These are phyloP conservation scores for Trachymyrmex cornetzi DNA, from an alignment of 1,140 invertebrate species.

Conservation along the genomic window DNA sequence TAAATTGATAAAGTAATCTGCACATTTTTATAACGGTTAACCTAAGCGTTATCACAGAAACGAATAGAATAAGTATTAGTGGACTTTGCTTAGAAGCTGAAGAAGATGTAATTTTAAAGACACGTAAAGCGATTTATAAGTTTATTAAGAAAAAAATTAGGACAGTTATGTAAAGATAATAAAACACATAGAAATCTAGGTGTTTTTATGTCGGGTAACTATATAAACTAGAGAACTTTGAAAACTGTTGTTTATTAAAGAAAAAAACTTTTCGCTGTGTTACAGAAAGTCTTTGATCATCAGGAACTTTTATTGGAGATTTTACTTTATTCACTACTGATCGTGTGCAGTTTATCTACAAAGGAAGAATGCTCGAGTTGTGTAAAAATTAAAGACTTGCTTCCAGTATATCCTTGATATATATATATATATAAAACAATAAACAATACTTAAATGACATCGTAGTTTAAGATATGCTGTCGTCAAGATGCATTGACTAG, in stretches of 20 bases:
- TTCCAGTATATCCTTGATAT: not conserved
- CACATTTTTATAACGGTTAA: conserved; percentile 5
- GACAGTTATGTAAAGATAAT: not conserved
- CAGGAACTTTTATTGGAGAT: not conserved
- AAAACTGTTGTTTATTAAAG: not conserved
- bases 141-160: not conserved
- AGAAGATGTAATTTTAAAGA: not conserved
- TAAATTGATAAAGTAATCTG: conserved; percentile 1
- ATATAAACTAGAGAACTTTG: no score
- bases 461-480: not conserved
- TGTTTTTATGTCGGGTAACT: not conserved
- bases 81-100: not conserved
- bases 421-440: no score
- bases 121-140: not conserved
- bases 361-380: not conserved
- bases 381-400: not conserved
- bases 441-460: not conserved
- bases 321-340: not conserved
- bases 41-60: not conserved
- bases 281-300: not conserved
- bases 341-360: not conserved
- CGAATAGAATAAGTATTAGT: not conserved
- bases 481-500: not conserved
- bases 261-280: not conserved
- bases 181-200: not conserved